A percentile compares a stretch with the other conserved stretches of the same genome.
phyloP scores from a whole-genome alignment of 2,113 vertebrate species.

The Mastomys natalensis region DNA sequence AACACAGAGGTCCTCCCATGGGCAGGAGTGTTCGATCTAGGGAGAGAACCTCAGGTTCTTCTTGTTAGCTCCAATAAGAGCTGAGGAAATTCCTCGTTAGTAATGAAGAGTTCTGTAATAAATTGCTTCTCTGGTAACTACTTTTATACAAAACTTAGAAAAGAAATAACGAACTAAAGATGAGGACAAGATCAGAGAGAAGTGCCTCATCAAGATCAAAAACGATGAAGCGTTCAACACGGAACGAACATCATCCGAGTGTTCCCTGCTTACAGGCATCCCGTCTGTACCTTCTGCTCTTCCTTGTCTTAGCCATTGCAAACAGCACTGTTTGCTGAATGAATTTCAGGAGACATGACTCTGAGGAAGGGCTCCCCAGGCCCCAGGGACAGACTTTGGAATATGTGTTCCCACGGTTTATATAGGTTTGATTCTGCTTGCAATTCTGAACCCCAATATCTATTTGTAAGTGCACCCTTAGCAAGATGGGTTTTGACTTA shows the following conservation, averaged over 20 bases:
- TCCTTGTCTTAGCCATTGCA: neutral
- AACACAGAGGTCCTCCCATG: neutral
- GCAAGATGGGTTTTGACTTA: constrained; percentile 16
- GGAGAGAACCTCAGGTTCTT: neutral
- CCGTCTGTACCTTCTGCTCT: neutral
- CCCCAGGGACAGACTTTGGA: neutral
- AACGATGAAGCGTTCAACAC: neutral
- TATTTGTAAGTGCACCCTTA: neutral
- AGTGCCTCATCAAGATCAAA: neutral
- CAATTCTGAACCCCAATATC: neutral
- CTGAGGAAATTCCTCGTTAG: neutral
- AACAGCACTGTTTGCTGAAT: neutral
- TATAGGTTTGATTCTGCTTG: constrained; percentile 16
- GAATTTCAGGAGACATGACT: neutral
- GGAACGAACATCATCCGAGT: neutral
- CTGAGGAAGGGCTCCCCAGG: neutral
- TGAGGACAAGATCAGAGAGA: neutral
- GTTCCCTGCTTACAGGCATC: neutral
- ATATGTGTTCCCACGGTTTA: neutral
- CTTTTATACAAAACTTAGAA: neutral
- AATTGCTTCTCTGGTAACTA: neutral
- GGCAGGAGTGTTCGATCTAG: neutral
- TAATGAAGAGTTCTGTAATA: neutral
- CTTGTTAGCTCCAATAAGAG: neutral
- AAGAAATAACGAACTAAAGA: neutral